Evolutionary conservation across 2,113 vertebrate genomes (phyloP).

Genomic region (Pimephales promelas): DNA sequence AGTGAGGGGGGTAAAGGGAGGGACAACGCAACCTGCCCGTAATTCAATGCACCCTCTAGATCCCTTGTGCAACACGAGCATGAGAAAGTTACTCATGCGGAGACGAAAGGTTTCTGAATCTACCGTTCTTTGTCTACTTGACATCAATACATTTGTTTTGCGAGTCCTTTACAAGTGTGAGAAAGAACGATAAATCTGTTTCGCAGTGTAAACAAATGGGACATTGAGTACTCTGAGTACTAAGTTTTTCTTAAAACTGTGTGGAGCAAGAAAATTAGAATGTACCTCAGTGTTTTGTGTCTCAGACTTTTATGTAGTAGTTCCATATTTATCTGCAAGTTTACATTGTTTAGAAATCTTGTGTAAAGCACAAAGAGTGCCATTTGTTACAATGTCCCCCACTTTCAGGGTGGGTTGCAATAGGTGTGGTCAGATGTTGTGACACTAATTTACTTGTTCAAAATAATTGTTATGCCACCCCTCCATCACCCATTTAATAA

Average conservation of each 20-base stretch:
- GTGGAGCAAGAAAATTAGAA: not conserved
- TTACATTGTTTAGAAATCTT: not conserved
- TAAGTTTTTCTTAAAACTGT: not conserved
- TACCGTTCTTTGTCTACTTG: constrained; percentile 61
- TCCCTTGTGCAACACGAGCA: constrained; percentile 84
- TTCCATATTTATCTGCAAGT: not conserved
- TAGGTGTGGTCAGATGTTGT: constrained; percentile 11
- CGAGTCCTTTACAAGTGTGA: constrained; percentile 68
- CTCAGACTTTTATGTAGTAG: not conserved
- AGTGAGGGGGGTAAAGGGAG: constrained; percentile 59
- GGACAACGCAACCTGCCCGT: constrained; percentile 61
- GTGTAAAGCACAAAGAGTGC: not conserved
- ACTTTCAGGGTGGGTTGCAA: not conserved
- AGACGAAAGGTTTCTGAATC: constrained; percentile 65
- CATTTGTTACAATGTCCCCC: not conserved
- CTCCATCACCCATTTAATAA: constrained; percentile 1
- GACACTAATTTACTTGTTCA: constrained; percentile 10
- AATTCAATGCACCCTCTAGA: constrained; percentile 77
- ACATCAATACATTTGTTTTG: constrained; percentile 72
- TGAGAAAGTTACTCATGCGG: constrained; percentile 92
- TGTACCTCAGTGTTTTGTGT: not conserved
- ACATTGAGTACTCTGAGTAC: not conserved
- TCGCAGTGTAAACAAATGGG: constrained; percentile 48
- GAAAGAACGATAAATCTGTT: constrained; percentile 61
- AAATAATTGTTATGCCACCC: constrained; percentile 22